Evolutionary conservation across 2,888 invertebrate species (phyloP), one percentile per base, ranked within the genome.

Genomic region (Rutpela maculata): DNA sequence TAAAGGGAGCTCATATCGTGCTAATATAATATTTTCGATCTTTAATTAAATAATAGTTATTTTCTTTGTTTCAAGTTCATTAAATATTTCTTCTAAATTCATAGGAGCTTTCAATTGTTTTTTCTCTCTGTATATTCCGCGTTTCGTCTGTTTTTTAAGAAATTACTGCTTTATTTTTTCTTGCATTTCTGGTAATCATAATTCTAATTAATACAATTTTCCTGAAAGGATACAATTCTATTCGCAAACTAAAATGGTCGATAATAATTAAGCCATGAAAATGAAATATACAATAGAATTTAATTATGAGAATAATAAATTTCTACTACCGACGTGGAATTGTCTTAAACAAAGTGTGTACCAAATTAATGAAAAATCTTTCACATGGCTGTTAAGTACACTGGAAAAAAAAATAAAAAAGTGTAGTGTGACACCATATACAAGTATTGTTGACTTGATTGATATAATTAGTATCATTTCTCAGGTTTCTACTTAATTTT

Each of bases 271-370:
- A 38, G 17, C 38, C 38, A 35, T 18, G 35, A 1, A 35, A 35
- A 15, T 26, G 38, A n/a, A n/a, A n/a, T n/a, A n/a, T 11, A 35
- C 17, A 65, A 12, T 38, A 11, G 38, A 65, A 12, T 17, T n/a
- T 65, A 65, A 65, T 65, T 65, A 38, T 65, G 65, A 65, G 65
- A 65, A 65, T 17, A 65, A 38, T 17, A 65, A 2, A 57, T 57
- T 22, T 19, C 11, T 57, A 18, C n/a, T n/a, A n/a, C n/a, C n/a
- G n/a, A n/a, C n/a, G n/a, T n/a, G n/a, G n/a, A n/a, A n/a, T n/a
- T 50, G 11, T 15, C 4, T 50, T 50, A 65, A 65, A 65, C 65
- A 65, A 65, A 38, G 35, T 15, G 38, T 62, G 12, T 26, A 26
- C n/a, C 31, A 62, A 62, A 62, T 26, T 62, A 26, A 38, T 18